Base-by-base conservation (phyloP, 2,113 vertebrate species). In the Prunella fulvescens region DNA sequence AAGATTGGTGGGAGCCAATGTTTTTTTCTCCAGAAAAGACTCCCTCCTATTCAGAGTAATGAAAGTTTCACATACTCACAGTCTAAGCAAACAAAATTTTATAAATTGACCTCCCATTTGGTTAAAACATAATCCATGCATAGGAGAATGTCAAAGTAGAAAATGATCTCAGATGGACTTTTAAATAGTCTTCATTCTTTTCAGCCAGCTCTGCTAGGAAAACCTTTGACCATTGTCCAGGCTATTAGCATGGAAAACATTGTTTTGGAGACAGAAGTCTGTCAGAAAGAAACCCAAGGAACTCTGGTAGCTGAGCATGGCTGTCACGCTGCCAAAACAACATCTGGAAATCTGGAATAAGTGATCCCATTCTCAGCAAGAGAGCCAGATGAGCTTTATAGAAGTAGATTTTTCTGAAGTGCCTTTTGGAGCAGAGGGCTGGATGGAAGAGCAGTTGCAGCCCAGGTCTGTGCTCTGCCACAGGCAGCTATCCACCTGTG, bases 161-260 rank as follows among this genome's bases (percentile, higher is more conserved):
- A 88, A 94, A 77, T 40, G 1, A 71, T 71, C 51, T 96, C 81
- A 93, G 73, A 83, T 70, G 67, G 82, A 94, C 82, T 90, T 87
- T 86, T 65, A 92, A 95, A 92, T 69, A 92, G 79, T 29, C 31
- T 76, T 42, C 66, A 86, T 86, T 90, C 92, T 94, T 94, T 88
- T 83, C 92, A 93, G 87, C 48, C 86, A 90, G 88, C 71, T 88
- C 76, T 92, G 71, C 64, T 88, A 86, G 50, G 67, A 96, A 94
- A 90, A 80, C 80, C 62, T 92, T 94, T 96, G 82, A 95, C 82
- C 71, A 86, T 14, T 15, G 8, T 92, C 90, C 92, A 94, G 80
- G 64, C 50, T 94, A 88, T 86, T 93, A 94, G 88, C 80, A 95
- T 62, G 35, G 82, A 92, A 94, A 95, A 94, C 82, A 93, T 69